Conservation (phyloP, 2,797 vertebrate genomes). For the Fundulus diaphanus region DNA sequence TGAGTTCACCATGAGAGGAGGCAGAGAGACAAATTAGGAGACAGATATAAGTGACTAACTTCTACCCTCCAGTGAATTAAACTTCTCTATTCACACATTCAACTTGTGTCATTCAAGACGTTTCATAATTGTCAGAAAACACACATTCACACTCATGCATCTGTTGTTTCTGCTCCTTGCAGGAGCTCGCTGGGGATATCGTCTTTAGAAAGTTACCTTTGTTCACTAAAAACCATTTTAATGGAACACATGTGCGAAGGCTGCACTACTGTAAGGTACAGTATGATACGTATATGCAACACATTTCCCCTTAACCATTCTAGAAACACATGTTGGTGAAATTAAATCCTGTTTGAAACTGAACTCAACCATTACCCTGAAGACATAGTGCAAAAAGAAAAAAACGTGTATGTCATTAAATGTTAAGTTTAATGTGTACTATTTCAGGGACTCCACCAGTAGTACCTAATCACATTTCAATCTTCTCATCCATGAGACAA, state of each 20-base stretch:
- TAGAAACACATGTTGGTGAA: slow-evolving; percentile 14
- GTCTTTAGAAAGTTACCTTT: slow-evolving; percentile 22
- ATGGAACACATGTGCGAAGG: slow-evolving; percentile 8
- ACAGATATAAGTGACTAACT: neutral
- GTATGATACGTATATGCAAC: slow-evolving; percentile 10
- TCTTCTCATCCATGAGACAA: slow-evolving; percentile 4
- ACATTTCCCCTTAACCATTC: slow-evolving; percentile 4
- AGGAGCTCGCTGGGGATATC: neutral
- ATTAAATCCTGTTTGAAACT: slow-evolving; percentile 32
- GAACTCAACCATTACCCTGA: slow-evolving; percentile 18
- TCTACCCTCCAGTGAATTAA: neutral
- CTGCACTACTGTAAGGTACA: neutral
- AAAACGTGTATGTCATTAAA: slow-evolving; percentile 7
- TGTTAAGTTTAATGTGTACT: slow-evolving; percentile 18
- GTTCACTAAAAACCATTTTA: slow-evolving; percentile 19
- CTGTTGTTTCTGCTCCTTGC: slow-evolving; percentile 12
- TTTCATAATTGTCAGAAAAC: neutral
- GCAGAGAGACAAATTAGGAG: slow-evolving; percentile 3
- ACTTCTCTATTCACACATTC: slow-evolving; percentile 10
- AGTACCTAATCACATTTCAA: slow-evolving; percentile 1
- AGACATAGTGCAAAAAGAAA: slow-evolving; percentile 20
- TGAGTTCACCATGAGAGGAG: slow-evolving; percentile 13
- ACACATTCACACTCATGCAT: slow-evolving; percentile 3
- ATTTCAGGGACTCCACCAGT: slow-evolving; percentile 24
- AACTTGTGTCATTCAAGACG: slow-evolving; percentile 13